Conservation (phyloP, 2,888 invertebrate genomes). For the Creontiades dilutus region DNA sequence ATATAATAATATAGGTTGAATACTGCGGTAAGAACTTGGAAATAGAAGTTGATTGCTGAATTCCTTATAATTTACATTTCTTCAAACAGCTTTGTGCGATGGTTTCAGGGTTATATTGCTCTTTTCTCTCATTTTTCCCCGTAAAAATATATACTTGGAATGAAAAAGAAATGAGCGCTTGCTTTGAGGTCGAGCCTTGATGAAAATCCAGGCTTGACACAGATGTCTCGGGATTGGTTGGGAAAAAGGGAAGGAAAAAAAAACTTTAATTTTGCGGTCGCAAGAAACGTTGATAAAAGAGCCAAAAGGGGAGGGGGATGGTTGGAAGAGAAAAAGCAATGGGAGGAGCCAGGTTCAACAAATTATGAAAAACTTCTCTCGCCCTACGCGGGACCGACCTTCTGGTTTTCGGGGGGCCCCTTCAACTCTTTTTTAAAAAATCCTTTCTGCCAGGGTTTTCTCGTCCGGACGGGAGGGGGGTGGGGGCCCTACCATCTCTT, state of each 20-base stretch:
- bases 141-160: background rate
- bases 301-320: conserved; percentile 52
- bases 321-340: conserved; percentile 73
- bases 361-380: conserved; percentile 68
- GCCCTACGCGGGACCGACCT: conserved; percentile 25
- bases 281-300: conserved; percentile 68
- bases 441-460: conserved; percentile 38
- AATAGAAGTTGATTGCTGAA: no score
- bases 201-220: conserved; percentile 69
- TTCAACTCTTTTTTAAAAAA: conserved; percentile 48
- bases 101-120: background rate
- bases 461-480: conserved; percentile 14
- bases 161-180: background rate
- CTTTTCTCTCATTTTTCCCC: background rate
- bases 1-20: no score
- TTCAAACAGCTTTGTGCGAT: background rate
- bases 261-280: conserved; percentile 70
- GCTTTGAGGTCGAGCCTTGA: conserved; percentile 58
- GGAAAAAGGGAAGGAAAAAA: conserved; percentile 44
- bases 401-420: conserved; percentile 15
- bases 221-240: conserved; percentile 67
- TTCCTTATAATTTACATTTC: no score
- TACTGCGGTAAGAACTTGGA: no score
- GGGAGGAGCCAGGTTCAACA: conserved; percentile 71
- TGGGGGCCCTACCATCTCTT: background rate